Percentiles rank a stretch among this genome's conserved stretches.
Conservation (phyloP, 2,888 invertebrate species). For the Pristionchus mayeri region DNA sequence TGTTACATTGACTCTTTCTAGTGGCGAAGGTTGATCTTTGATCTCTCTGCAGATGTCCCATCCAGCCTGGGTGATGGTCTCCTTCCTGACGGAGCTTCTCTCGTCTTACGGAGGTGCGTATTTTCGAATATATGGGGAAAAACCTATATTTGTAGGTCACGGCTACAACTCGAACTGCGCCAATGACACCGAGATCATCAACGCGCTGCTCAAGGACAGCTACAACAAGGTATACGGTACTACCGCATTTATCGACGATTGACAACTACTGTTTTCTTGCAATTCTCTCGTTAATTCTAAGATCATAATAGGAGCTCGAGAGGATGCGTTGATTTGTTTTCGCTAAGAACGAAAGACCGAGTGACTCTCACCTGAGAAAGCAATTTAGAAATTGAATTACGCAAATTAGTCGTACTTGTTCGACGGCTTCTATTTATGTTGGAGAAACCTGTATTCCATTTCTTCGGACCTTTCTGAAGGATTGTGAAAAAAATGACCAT, state of each 20-base stretch:
- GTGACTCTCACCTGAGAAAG: background rate
- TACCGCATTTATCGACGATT: background rate
- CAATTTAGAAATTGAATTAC: background rate
- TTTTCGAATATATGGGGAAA: background rate
- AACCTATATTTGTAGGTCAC: background rate
- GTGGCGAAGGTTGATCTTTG: slow-evolving; percentile 23
- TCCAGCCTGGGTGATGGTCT: slow-evolving; percentile 76
- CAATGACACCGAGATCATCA: slow-evolving; percentile 75
- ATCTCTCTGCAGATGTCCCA: slow-evolving; percentile 70
- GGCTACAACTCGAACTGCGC: slow-evolving; percentile 63
- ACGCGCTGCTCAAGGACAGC: slow-evolving; percentile 71
- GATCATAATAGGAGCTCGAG: no score
- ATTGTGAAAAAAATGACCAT: background rate
- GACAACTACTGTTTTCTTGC: background rate
- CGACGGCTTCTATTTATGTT: no score
- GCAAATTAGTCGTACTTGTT: background rate
- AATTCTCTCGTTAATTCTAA: no score
- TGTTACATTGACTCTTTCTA: background rate
- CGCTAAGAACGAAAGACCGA: no score
- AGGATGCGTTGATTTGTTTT: background rate
- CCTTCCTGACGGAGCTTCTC: slow-evolving; percentile 74
- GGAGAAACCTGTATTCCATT: no score
- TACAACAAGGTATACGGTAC: slow-evolving; percentile 66
- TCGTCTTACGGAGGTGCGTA: slow-evolving; percentile 64
- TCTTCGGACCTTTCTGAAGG: background rate